Evolutionary conservation across 2,888 invertebrate genomes (phyloP).

Genomic region (Clistopyga incitator): DNA sequence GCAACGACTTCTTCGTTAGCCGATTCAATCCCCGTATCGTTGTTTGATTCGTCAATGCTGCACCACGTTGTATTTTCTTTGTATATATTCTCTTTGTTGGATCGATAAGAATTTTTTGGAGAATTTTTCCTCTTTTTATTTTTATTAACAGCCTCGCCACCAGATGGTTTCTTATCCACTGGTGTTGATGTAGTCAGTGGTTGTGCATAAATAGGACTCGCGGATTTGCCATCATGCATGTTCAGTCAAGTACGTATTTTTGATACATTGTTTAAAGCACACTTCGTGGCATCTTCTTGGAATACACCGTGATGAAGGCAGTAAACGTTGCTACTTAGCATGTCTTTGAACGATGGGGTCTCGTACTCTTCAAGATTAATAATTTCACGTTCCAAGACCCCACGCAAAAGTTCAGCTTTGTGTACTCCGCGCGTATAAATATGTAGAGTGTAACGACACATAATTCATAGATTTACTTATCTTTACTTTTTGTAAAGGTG

Average conservation of each 20-base stretch:
- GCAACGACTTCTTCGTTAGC: neutral
- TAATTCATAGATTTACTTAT: constrained; percentile 6
- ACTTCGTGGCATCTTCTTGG: neutral
- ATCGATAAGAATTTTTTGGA: too few relatives aligned
- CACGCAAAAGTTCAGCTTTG: constrained; percentile 9
- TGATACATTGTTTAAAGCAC: too few relatives aligned
- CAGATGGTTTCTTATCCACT: too few relatives aligned
- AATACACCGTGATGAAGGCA: neutral
- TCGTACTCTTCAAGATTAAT: neutral
- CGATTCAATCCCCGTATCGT: neutral
- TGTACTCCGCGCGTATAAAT: constrained; percentile 8
- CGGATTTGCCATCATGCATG: too few relatives aligned
- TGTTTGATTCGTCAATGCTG: neutral
- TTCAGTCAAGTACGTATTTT: too few relatives aligned
- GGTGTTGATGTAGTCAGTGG: too few relatives aligned
- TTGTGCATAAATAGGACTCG: too few relatives aligned
- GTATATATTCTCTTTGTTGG: too few relatives aligned
- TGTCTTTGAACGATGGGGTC: neutral
- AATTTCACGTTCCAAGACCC: too few relatives aligned
- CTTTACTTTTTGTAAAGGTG: neutral
- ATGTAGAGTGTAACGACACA: neutral
- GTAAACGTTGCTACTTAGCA: neutral
- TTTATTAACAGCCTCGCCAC: too few relatives aligned
- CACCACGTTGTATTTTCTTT: too few relatives aligned
- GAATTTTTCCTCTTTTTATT: too few relatives aligned